Conservation (phyloP, 2,888 invertebrate species). For the Agrotis ipsilon region DNA sequence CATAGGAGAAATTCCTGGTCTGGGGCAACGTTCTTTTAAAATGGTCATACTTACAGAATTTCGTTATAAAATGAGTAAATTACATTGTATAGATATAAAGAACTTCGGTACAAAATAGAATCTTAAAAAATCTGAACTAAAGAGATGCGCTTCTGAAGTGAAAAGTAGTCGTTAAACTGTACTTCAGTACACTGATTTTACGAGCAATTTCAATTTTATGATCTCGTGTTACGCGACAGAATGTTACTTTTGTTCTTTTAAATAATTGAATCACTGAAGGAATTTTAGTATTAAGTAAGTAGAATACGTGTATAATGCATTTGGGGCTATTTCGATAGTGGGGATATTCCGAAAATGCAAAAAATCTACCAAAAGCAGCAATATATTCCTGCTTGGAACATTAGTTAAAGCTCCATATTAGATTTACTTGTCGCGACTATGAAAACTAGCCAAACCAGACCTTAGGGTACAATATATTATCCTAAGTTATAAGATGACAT, state of each 20-base stretch:
- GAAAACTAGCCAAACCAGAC: no score
- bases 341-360: no score
- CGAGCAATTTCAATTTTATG: slow-evolving; percentile 56
- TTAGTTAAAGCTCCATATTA: no score
- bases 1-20: no score
- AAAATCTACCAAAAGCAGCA: no score
- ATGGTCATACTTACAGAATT: no score
- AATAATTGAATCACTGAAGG: slow-evolving; percentile 55
- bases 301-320: neutral
- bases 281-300: slow-evolving; percentile 30
- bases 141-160: slow-evolving; percentile 30
- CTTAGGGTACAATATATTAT: no score
- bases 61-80: neutral
- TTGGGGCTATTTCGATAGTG: no score
- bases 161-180: slow-evolving; percentile 49
- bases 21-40: no score
- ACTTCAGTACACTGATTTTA: slow-evolving; percentile 57
- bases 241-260: slow-evolving; percentile 51
- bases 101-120: neutral
- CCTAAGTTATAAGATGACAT: no score
- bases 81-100: neutral
- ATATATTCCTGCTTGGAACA: no score
- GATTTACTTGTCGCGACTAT: no score
- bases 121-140: slow-evolving; percentile 29
- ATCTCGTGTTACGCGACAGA: slow-evolving; percentile 51